Base-by-base conservation (phyloP, 2,888 invertebrate genomes). In the Philereme transversata region DNA sequence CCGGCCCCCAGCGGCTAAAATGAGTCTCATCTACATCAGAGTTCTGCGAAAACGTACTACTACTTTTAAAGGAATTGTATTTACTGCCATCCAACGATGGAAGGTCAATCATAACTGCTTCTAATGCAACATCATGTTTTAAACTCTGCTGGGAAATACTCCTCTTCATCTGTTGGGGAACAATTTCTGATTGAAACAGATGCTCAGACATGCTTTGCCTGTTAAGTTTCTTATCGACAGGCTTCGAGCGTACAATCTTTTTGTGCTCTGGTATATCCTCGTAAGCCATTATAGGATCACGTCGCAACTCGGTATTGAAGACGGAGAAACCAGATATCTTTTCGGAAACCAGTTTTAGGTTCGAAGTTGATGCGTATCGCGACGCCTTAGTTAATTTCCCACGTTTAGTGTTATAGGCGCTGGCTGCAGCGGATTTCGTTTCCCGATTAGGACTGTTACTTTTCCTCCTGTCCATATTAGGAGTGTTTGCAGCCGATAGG, bases 1-100 rank as follows among this genome's bases (percentile, higher is more conserved):
- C 84, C 0, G 88, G 78, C 1, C 94, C 90, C 94, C 94, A 93
- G 0, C 89, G 69, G 35, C 89, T 92, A 51, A 90, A 86, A 60
- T 83, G 73, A 0, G 22, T 78, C 40, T 71, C 69, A 6, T 72
- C 70, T 4, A 5, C 9, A n/a, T 78, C 79, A 7, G 67, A 81
- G 9, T 64, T 45, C 34, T 9, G 41, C 9, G 77, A 52, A 64
- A 82, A 45, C 0, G 86, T 86, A 0, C 80, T 81, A 0, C 68
- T 75, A 34, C 87, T 87, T 3, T 78, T 82, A 38, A 78, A 67
- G 0, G 88, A 84, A 5, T 79, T 79, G 10, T 86, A 87, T 4
- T 78, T 76, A 0, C 77, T 79, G 0, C 51, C 46, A 1, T 82
- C 84, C 0, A 85, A 35, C 0, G 86, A 86, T 0, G 91, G 90